Percentiles rank a stretch among this genome's conserved stretches.
phyloP scores from a whole-genome alignment of 2,888 invertebrate genomes.

The Scaptomyza cyrtandrae region DNA sequence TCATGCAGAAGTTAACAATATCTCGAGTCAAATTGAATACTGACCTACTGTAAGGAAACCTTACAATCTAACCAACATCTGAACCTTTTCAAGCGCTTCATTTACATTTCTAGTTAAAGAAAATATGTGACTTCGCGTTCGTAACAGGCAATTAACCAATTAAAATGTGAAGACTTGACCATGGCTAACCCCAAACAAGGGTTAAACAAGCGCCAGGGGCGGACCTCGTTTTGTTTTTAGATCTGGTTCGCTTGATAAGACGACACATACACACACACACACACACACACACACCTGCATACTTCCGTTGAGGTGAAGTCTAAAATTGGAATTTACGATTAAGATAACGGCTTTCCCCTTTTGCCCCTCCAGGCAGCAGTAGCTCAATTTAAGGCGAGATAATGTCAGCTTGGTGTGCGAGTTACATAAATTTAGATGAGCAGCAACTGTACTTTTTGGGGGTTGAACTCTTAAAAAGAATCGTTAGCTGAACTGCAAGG shows the following conservation, averaged over 20 bases:
- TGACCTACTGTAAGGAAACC: constrained; percentile 7
- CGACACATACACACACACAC: constrained; percentile 33
- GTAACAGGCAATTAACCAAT: constrained; percentile 74
- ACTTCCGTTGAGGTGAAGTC: constrained; percentile 12
- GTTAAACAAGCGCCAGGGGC: constrained; percentile 42
- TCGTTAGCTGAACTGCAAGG: constrained; percentile 11
- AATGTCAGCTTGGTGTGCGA: constrained; percentile 59
- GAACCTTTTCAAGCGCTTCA: constrained; percentile 33
- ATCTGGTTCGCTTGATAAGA: constrained; percentile 49
- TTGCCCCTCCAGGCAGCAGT: constrained; percentile 29
- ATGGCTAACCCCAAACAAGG: constrained; percentile 34
- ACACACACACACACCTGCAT: constrained; percentile 39
- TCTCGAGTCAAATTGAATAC: constrained; percentile 4
- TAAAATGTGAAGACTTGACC: constrained; percentile 63
- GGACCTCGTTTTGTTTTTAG: constrained; percentile 50
- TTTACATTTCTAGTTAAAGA: constrained; percentile 58
- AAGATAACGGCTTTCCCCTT: constrained; percentile 29
- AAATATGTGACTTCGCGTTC: constrained; percentile 33
- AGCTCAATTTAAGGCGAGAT: constrained; percentile 41
- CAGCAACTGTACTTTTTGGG: constrained; percentile 38
- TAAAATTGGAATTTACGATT: constrained; percentile 65
- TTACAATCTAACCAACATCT: constrained; percentile 12
- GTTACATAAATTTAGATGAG: constrained; percentile 53
- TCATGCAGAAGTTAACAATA: not conserved
- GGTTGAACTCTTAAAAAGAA: not conserved